A percentile compares a stretch with the other conserved stretches of the same genome.
These are phyloP conservation scores for Bujurquina vittata DNA, from an alignment of 2,113 vertebrate species.

Conservation along the genomic window DNA sequence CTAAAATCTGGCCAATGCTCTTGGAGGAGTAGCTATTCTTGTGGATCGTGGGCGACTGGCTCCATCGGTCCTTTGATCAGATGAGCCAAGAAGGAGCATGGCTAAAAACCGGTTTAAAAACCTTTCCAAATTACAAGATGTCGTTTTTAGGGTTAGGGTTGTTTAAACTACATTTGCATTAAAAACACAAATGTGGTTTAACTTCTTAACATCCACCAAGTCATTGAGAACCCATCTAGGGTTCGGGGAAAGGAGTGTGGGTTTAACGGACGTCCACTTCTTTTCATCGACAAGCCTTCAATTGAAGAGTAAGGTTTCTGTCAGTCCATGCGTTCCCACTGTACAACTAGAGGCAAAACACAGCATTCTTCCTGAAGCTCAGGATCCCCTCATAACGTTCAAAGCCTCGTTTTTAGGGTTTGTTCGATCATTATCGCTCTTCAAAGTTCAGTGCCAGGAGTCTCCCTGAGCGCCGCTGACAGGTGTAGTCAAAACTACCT, in stretches of 20 bases:
- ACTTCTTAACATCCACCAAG: too few relatives aligned
- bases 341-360: slow-evolving; percentile 8
- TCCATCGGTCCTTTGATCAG: neutral
- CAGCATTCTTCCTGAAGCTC: slow-evolving; percentile 15
- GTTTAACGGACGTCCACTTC: too few relatives aligned
- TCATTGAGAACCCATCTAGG: neutral
- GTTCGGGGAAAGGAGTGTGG: too few relatives aligned
- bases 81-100: neutral
- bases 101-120: too few relatives aligned
- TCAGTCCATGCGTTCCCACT: neutral
- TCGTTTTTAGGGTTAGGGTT: neutral
- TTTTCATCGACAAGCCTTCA: too few relatives aligned
- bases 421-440: slow-evolving; percentile 46
- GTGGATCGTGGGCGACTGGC: neutral
- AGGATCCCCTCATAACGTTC: slow-evolving; percentile 45
- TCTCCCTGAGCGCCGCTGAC: slow-evolving; percentile 37
- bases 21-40: neutral
- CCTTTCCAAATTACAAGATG: too few relatives aligned
- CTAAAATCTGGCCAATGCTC: neutral
- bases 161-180: too few relatives aligned
- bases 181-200: neutral
- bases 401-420: slow-evolving; percentile 59
- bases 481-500: neutral
- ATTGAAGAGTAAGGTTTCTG: neutral
- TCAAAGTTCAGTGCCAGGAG: slow-evolving; percentile 28